Conservation (phyloP, 2,888 invertebrate genomes). For the Polydrusus cervinus region DNA sequence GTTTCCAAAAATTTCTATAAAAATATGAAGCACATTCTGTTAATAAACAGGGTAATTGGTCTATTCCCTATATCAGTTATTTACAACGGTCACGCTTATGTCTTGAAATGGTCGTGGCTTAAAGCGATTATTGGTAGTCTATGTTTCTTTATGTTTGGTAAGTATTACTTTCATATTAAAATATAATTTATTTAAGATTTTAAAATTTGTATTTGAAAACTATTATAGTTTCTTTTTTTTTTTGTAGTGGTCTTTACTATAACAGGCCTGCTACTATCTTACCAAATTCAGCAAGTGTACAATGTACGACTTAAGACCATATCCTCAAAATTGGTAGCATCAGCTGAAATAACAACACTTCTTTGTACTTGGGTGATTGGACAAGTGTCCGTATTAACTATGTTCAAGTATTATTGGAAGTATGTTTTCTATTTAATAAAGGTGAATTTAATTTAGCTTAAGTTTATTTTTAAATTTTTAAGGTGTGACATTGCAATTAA, state of each 20-base stretch:
- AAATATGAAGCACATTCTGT: slow-evolving; percentile 32
- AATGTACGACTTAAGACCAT: slow-evolving; percentile 34
- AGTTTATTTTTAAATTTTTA: too few relatives aligned
- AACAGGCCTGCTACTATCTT: slow-evolving; percentile 24
- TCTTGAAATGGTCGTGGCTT: slow-evolving; percentile 43
- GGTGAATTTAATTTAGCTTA: not conserved
- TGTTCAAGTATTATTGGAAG: slow-evolving; percentile 43
- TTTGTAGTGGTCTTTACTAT: slow-evolving; percentile 32
- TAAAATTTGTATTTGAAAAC: too few relatives aligned
- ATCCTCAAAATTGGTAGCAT: slow-evolving; percentile 29
- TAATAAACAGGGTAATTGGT: slow-evolving; percentile 40
- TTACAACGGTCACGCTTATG: slow-evolving; percentile 12
- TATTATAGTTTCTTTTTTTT: not conserved
- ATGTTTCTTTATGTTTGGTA: slow-evolving; percentile 31
- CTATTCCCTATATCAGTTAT: slow-evolving; percentile 43
- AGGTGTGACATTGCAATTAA: too few relatives aligned
- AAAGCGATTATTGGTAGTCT: slow-evolving; percentile 36
- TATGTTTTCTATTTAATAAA: slow-evolving; percentile 33
- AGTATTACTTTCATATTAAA: too few relatives aligned
- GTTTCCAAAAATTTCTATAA: slow-evolving; percentile 36
- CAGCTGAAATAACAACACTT: slow-evolving; percentile 33
- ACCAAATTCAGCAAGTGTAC: slow-evolving; percentile 37
- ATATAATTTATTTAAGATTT: not conserved
- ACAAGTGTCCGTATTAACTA: slow-evolving; percentile 27
- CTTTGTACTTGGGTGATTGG: slow-evolving; percentile 40